Evolutionary conservation across 1,140 invertebrate genomes (phyloP), one percentile per base, ranked within the genome.

Genomic region (Sesamia nonagrioides): DNA sequence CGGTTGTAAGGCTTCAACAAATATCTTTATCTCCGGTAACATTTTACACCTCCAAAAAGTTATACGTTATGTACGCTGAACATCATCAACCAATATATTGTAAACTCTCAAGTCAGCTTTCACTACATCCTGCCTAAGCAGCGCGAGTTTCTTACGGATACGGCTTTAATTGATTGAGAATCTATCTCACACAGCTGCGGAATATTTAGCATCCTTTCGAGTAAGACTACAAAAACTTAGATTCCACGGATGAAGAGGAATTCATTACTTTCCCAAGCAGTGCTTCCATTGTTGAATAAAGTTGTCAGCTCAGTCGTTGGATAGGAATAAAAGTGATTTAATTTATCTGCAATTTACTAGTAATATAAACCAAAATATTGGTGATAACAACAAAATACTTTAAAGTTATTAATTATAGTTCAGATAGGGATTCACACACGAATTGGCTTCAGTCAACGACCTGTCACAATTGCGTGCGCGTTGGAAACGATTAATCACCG

Each of bases 81-180:
- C 58, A 37, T 61, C 35, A 7, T 37, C n/a, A 37, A n/a, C 15
- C 8, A 9, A 37, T n/a, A 61, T 35, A 42, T 63, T 63, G 60
- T 42, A 17, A 7, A 42, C n/a, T 18, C 37, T 42, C 60, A 56
- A 13, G 1, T 9, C 37, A 42, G 11, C 60, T 63, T 63, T 63
- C 60, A 3, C 60, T 11, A 40, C 60, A 63, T 63, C 60, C 60
- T 63, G 60, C 60, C 21, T 33, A 33, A 13, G 42, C 56, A 33
- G 56, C 54, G 54, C 56, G 2, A 61, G 60, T 63, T 63, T 63
- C 60, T 63, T 15, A 11, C 35, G 35, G 33, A 61, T 2, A 11
- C 17, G 17, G 15, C 35, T 58, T 58, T 63, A 63, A 63, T 63
- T 63, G 35, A 63, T 63, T 40, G 60, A 63, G 37, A 37, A 63